These are phyloP conservation scores for Callimorpha dominula DNA, from an alignment of 2,888 invertebrate species.

Conservation along the genomic window DNA sequence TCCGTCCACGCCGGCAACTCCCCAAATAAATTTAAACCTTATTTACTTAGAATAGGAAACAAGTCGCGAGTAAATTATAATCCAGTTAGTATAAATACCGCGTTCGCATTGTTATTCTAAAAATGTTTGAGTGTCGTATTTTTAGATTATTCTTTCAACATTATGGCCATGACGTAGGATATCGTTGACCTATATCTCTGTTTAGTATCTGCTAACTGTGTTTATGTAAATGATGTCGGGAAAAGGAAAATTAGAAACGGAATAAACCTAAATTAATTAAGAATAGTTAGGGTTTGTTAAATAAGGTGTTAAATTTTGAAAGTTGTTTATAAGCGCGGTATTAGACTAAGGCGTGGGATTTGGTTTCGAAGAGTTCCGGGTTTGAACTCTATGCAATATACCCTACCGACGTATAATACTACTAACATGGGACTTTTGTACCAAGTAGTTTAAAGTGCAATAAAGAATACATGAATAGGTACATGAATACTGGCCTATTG, in stretches of 20 bases:
- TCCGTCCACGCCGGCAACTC: slow-evolving; percentile 54
- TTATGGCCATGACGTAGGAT: slow-evolving; percentile 61
- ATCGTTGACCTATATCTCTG: slow-evolving; percentile 67
- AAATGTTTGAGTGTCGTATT: slow-evolving; percentile 61
- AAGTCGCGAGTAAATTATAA: slow-evolving; percentile 24
- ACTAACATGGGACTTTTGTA: neutral
- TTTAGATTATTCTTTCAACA: slow-evolving; percentile 64
- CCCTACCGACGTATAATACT: too few relatives aligned
- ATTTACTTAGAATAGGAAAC: slow-evolving; percentile 27
- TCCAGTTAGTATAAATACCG: slow-evolving; percentile 46
- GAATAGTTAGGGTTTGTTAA: neutral
- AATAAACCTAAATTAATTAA: slow-evolving; percentile 1
- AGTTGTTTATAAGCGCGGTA: too few relatives aligned
- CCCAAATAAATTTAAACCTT: slow-evolving; percentile 42
- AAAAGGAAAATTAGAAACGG: slow-evolving; percentile 11
- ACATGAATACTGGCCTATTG: too few relatives aligned
- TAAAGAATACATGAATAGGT: too few relatives aligned
- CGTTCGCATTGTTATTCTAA: slow-evolving; percentile 72
- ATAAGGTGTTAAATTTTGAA: neutral
- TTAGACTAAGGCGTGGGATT: slow-evolving; percentile 13
- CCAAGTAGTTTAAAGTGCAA: neutral
- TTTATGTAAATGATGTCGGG: slow-evolving; percentile 25
- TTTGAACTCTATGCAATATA: too few relatives aligned
- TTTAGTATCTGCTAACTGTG: slow-evolving; percentile 39
- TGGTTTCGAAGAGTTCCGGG: slow-evolving; percentile 24